Conservation (phyloP, 1,140 invertebrate genomes). For the Drosophila tropicalis region DNA sequence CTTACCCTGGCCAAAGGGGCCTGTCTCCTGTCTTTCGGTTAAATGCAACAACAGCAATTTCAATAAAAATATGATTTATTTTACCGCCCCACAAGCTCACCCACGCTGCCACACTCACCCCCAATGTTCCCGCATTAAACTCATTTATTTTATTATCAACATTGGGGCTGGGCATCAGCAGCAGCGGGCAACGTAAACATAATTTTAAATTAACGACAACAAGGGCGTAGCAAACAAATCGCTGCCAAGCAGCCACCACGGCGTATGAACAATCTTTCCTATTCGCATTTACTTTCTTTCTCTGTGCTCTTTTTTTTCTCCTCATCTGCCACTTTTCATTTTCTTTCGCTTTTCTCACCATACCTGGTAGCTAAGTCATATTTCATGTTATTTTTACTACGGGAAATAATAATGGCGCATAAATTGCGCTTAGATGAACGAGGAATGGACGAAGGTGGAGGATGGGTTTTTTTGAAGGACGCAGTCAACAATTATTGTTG, state of each 20-base stretch:
- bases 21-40: constrained; percentile 7
- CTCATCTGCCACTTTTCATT: constrained; percentile 40
- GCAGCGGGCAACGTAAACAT: constrained; percentile 50
- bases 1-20: neutral
- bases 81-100: neutral
- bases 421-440: constrained; percentile 55
- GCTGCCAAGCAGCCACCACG: constrained; percentile 35
- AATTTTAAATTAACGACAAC: constrained; percentile 65
- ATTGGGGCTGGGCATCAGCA: constrained; percentile 23
- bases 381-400: constrained; percentile 57
- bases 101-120: neutral
- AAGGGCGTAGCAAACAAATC: constrained; percentile 49
- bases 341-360: constrained; percentile 1
- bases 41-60: constrained; percentile 53
- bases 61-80: constrained; percentile 64
- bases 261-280: constrained; percentile 54
- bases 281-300: constrained; percentile 22
- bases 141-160: constrained; percentile 66
- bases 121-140: constrained; percentile 36
- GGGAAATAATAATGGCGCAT: constrained; percentile 59
- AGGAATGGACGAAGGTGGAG: neutral
- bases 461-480: constrained; percentile 14
- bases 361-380: constrained; percentile 29
- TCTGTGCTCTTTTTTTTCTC: constrained; percentile 11
- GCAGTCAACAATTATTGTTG: constrained; percentile 48